Evolutionary conservation across 2,797 vertebrate genomes (phyloP).

Genomic region (Coendou prehensilis): DNA sequence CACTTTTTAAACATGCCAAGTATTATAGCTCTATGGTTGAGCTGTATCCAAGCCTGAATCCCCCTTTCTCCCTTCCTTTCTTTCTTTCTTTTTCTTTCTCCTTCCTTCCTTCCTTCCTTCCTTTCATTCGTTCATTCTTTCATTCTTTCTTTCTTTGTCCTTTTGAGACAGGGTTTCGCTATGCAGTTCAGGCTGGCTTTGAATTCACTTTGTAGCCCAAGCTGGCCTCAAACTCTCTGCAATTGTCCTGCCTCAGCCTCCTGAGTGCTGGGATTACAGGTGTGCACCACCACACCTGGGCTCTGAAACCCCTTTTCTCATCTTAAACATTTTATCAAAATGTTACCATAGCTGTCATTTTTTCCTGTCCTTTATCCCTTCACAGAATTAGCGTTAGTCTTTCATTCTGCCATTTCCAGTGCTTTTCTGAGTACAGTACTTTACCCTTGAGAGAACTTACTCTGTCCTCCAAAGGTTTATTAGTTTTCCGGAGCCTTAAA

Average conservation of each 20-base stretch:
- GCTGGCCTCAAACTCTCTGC: neutral
- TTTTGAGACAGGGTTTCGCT: neutral
- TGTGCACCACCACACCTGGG: neutral
- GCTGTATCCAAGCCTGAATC: neutral
- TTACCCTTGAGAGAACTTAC: slow-evolving; percentile 20
- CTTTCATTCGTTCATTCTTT: too few species aligned
- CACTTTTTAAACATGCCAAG: neutral
- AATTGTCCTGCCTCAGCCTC: neutral
- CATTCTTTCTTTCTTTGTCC: neutral
- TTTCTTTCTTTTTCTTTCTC: too few species aligned
- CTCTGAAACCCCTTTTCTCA: neutral
- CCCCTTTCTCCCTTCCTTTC: neutral
- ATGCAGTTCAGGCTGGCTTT: neutral
- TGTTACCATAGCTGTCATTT: slow-evolving; percentile 33
- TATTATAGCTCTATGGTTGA: neutral
- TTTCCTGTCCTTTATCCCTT: slow-evolving; percentile 56
- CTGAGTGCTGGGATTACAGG: neutral
- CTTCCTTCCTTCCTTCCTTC: too few species aligned
- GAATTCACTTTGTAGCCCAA: neutral
- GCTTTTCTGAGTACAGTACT: slow-evolving; percentile 59
- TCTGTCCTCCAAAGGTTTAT: slow-evolving; percentile 51
- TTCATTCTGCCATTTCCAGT: slow-evolving; percentile 22
- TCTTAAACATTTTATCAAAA: neutral
- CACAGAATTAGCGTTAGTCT: slow-evolving; percentile 1
- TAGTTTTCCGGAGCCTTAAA: slow-evolving; percentile 49